Evolutionary conservation across 2,888 invertebrate genomes (phyloP), one percentile per base, ranked within the genome.

Genomic region (Hirtodrosophila confusa): DNA sequence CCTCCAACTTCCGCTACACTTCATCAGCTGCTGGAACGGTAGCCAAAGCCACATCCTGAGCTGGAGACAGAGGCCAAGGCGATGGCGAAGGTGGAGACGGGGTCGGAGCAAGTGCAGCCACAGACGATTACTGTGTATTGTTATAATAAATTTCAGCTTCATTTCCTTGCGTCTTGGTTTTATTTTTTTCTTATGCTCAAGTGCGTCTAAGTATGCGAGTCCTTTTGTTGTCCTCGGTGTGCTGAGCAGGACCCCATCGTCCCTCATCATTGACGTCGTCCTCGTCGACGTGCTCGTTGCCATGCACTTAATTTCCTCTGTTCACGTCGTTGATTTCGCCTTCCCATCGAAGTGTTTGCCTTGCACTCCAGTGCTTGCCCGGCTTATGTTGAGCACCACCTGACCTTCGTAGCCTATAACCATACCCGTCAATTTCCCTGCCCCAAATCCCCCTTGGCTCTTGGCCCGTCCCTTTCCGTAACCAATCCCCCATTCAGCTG

Each of bases 101-200:
- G 27, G 53, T 7, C 35, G 40, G n/a, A 45, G 47, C 43, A 40
- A 45, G 31, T 65, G 63, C 69, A 62, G 58, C 49, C 61, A 58
- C 69, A 69, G 37, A 64, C 75, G 73, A 74, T 78, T 72, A 69
- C 71, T 45, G n/a, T 48, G 60, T 68, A 69, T 64, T 82, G 85
- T 85, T 82, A 77, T 85, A 83, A 85, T 79, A 83, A 77, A 83
- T 73, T 83, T 79, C 56, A 78, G 85, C 79, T 85, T 83, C 75
- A 83, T 83, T 82, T 83, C 79, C 83, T 72, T 41, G 44, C 37
- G 36, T 43, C 47, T 61, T 69, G 56, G 44, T 37, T 60, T 37
- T 60, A n/a, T n/a, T 60, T 69, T 55, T 69, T 57, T 51, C 62
- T 66, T 58, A 64, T 63, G 77, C 83, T 69, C 72, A 80, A 80